Evolutionary conservation across 2,888 invertebrate genomes (phyloP).

Genomic region (Drosophila stalkeri): DNA sequence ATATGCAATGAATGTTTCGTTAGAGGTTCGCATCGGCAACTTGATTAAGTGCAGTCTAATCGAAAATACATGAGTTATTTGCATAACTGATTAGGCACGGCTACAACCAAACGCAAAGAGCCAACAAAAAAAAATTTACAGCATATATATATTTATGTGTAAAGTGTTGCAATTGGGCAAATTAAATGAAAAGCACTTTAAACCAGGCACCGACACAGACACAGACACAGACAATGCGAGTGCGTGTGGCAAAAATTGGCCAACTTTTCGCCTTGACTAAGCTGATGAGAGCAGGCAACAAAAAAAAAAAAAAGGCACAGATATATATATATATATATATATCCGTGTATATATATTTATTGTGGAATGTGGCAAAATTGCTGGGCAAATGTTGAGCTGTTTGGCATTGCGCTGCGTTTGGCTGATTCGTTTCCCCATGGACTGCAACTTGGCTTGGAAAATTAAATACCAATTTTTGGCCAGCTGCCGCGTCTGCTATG

Average conservation of each 20-base stretch:
- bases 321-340: background rate
- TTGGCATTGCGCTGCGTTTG: slow-evolving; percentile 30
- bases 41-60: slow-evolving; percentile 64
- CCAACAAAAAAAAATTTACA: background rate
- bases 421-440: slow-evolving; percentile 61
- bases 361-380: slow-evolving; percentile 50
- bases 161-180: slow-evolving; percentile 20
- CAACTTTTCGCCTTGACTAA: slow-evolving; percentile 14
- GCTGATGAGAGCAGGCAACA: slow-evolving; percentile 11
- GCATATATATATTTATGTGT: background rate
- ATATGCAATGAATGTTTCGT: slow-evolving; percentile 14
- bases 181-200: slow-evolving; percentile 51
- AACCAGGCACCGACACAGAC: slow-evolving; percentile 5
- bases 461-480: slow-evolving; percentile 79
- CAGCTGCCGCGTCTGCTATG: slow-evolving; percentile 36
- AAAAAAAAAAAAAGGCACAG: background rate
- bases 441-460: slow-evolving; percentile 72
- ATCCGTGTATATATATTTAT: background rate
- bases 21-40: slow-evolving; percentile 30
- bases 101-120: background rate
- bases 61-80: slow-evolving; percentile 70
- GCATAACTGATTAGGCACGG: slow-evolving; percentile 59
- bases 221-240: slow-evolving; percentile 15
- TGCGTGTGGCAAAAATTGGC: slow-evolving; percentile 9
- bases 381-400: slow-evolving; percentile 36